Evolutionary conservation across 2,797 vertebrate genomes (phyloP), one percentile per base, ranked within the genome.

Genomic region (Microctenopoma lineatum): DNA sequence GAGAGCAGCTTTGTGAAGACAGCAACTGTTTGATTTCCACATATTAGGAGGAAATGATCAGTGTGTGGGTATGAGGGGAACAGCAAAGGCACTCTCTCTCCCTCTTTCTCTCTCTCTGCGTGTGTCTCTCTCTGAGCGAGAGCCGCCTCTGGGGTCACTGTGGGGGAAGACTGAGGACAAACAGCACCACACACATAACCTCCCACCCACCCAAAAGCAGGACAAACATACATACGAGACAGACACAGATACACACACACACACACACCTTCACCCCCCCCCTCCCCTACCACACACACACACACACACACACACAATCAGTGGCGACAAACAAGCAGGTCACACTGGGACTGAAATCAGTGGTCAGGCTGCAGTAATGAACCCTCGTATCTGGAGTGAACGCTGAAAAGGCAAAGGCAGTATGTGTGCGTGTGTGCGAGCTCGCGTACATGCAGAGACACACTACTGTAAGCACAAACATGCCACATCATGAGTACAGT

Each of bases 311-410:
- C 39, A 61, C 66, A 79, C 13, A 5, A 47, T 70, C 44, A 79
- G 66, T 69, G 66, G 68, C 77, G 81, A 65, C 76, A 51, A 63
- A 89, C 29, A 80, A 76, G 73, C 59, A 61, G 57, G 66, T 59
- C 65, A 75, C 57, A 56, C 60, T 79, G 78, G 83, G 69, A 72
- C 32, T 80, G 50, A 87, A 68, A 36, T 79, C 84, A 78, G 76
- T 41, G 61, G 85, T 93, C 91, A 95, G 93, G 94, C 94, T 95
- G 93, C 94, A 95, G 93, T 88, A 89, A 94, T 94, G 93, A 92
- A 93, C 90, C 92, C 92, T 94, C 76, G 69, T 88, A 91, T 94
- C 93, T 93, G 90, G 81, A 89, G 90, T 92, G 90, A 92, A 81
- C 7, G 9, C 77, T 80, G 81, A 74, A 75, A 44, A 77, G 46